Conservation (phyloP, 2,888 invertebrate genomes). For the Ypsolopha scabrella region DNA sequence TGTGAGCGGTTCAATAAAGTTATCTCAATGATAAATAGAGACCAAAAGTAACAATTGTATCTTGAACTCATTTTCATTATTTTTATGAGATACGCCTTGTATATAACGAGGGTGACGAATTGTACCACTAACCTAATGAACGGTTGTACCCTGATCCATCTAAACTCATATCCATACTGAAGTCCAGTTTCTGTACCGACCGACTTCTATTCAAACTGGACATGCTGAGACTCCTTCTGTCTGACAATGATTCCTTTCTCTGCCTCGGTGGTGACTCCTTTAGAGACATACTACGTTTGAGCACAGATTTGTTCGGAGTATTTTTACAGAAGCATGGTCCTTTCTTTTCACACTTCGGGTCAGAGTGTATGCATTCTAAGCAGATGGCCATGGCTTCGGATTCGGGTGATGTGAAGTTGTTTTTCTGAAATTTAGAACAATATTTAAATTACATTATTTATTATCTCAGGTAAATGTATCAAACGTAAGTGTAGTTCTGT, state of each 20-base stretch:
- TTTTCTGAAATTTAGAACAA: slow-evolving; percentile 35
- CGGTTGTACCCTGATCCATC: slow-evolving; percentile 53
- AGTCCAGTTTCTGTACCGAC: slow-evolving; percentile 64
- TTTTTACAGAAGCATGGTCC: slow-evolving; percentile 42
- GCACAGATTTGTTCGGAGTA: slow-evolving; percentile 36
- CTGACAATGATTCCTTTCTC: slow-evolving; percentile 33
- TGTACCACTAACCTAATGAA: slow-evolving; percentile 35
- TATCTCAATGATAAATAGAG: too few species aligned
- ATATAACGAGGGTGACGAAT: too few species aligned
- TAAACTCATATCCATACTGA: slow-evolving; percentile 66
- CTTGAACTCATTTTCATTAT: too few species aligned
- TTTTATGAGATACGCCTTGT: too few species aligned
- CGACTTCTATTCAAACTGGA: slow-evolving; percentile 51
- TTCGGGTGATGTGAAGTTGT: slow-evolving; percentile 53
- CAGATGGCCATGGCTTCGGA: slow-evolving; percentile 53
- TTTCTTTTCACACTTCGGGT: slow-evolving; percentile 25
- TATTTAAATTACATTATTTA: background rate
- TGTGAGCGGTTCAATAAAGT: too few species aligned
- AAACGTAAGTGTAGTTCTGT: background rate
- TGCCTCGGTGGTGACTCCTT: slow-evolving; percentile 47
- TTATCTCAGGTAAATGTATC: background rate
- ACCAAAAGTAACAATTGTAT: too few species aligned
- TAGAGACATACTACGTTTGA: slow-evolving; percentile 45
- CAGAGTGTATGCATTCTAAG: slow-evolving; percentile 36
- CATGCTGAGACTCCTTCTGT: slow-evolving; percentile 52